Conservation (phyloP, 2,113 vertebrate species). For the Genyomyrus donnyi region DNA sequence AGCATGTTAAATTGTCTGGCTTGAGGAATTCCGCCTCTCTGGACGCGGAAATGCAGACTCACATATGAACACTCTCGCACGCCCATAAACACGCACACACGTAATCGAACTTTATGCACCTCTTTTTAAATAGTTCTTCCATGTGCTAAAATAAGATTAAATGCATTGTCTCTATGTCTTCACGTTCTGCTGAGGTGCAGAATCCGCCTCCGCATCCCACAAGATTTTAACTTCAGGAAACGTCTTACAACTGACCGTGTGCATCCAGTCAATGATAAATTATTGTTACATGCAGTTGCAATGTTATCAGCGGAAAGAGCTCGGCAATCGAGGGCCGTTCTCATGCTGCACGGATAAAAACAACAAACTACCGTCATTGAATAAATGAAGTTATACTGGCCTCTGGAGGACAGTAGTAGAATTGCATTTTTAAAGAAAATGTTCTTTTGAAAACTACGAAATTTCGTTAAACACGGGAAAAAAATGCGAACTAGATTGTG, state of each 20-base stretch:
- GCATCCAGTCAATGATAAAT: neutral
- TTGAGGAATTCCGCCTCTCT: neutral
- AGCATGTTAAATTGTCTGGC: conserved; percentile 11
- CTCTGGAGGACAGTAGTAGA: conserved; percentile 7
- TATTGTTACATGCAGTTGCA: neutral
- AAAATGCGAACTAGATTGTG: neutral
- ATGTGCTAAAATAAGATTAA: neutral
- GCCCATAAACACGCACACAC: neutral
- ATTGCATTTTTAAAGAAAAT: neutral
- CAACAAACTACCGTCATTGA: neutral
- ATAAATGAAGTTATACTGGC: neutral
- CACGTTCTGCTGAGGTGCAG: neutral
- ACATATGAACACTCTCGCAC: neutral
- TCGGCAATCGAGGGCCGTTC: neutral
- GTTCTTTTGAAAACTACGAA: neutral
- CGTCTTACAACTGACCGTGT: neutral
- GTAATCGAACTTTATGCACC: neutral
- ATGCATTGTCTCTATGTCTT: neutral
- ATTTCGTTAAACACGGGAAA: neutral
- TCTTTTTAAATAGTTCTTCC: neutral
- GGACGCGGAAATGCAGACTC: neutral
- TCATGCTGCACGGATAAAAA: neutral
- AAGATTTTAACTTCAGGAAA: neutral
- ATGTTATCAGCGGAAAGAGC: neutral
- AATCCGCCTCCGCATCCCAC: neutral